Evolutionary conservation across 1,140 invertebrate species (phyloP), one percentile per base, ranked within the genome.

Genomic region (Cydia fagiglandana): DNA sequence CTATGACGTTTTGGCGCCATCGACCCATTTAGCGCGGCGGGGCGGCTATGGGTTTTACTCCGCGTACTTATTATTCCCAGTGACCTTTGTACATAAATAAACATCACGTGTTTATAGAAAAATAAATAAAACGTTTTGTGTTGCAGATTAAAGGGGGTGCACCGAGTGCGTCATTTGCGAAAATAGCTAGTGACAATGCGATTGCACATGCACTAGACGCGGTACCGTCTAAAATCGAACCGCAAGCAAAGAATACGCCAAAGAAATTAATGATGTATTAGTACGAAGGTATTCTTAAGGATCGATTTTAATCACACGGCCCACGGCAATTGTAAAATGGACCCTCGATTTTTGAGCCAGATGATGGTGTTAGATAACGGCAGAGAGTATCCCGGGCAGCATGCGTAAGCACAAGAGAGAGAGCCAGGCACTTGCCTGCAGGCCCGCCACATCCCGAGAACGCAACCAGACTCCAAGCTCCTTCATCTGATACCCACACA

Each of bases 351-450:
- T 88, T 76, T 83, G 81, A 88, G 79, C 82, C 88, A 79, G 79
- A 86, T 88, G 83, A 85, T 88, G 86, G 84, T 91, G 85, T 89
- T 91, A 87, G 84, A 84, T 87, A 83, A 85, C 86, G 83, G 84
- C 83, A 88, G 84, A 88, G 78, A 87, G 83, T 88, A 85, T 86
- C 82, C 81, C 79, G 86, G 86, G 85, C 91, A 93, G 87, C 81
- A 93, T 93, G 91, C 90, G 91, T 92, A 92, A 92, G 82, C 89
- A 92, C 85, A 92, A 92, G 81, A 91, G 83, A 90, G 86, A 85
- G 83, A 90, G 85, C 82, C 90, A 90, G 90, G 91, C 91, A 76
- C 77, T 77, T 75, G 91, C 91, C 90, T 91, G 91, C 87, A 82
- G 88, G 86, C 90, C 88, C 86, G 89, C 87, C 82, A 87, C 89